Evolutionary conservation across 2,113 vertebrate species (phyloP), one percentile per base, ranked within the genome.

Genomic region (Cephalophus harveyi): DNA sequence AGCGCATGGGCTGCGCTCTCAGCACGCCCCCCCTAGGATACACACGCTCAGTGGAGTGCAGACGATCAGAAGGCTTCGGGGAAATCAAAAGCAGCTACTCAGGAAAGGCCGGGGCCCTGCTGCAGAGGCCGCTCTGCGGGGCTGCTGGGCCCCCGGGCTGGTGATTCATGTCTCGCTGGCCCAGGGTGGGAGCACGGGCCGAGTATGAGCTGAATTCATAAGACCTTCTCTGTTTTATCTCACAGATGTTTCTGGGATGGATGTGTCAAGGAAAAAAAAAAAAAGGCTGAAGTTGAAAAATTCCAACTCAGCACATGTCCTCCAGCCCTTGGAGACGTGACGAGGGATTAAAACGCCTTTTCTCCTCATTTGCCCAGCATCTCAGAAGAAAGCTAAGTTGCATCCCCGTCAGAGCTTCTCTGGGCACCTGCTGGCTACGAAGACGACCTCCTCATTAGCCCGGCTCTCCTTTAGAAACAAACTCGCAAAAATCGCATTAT

Each of bases 201-300:
- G 83, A 43, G 93, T 54, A n/a, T 84, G 96, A 94, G 93, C 97
- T 96, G 98, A 97, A 98, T 98, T 97, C 91, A 97, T 96, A 97
- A 97, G 97, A 93, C 96, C 78, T 87, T 95, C 97, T 97, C 97
- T 98, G 98, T 98, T 98, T 98, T 97, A 98, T 98, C 97, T 98
- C 97, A 97, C 98, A 98, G 98, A 98, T 97, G 98, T 98, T 97
- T 97, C 97, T 97, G 93, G 96, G 95, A 97, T 96, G 96, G 86
- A 94, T 97, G 96, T 97, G 98, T 97, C 97, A 97, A 97, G 97
- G 71, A 76, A 71, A 71, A 90, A 33, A 92, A 94, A 86, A 84
- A 95, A 71, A 91, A 87, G 89, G 62, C 95, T 74, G 91, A 97
- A 98, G 97, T 97, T 98, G 96, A 98, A 97, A 98, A 97, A 97